Conservation (phyloP, 2,888 invertebrate genomes). For the Chrysina gloriosa region DNA sequence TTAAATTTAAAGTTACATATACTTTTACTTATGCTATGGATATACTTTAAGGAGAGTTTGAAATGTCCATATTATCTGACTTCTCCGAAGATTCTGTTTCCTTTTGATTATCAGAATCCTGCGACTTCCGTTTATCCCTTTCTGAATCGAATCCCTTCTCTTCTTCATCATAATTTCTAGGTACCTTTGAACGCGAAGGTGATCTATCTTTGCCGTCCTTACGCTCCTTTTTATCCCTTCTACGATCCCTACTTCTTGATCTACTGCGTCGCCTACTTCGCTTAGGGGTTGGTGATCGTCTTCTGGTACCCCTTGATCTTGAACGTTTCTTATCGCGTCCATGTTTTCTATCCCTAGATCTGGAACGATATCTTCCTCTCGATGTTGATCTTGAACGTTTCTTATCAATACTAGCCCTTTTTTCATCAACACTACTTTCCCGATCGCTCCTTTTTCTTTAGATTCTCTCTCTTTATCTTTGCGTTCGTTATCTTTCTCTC, state of each 20-base stretch:
- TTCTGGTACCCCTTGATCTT: conserved; percentile 62
- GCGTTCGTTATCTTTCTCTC: conserved; percentile 57
- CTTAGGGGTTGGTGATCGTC: conserved; percentile 63
- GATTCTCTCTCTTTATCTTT: conserved; percentile 58
- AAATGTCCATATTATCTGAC: conserved; percentile 84
- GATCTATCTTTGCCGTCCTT: conserved; percentile 59
- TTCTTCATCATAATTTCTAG: conserved; percentile 68
- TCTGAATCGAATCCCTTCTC: conserved; percentile 66
- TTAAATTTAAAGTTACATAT: too few species aligned
- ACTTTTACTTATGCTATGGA: too few species aligned
- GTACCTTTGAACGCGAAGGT: conserved; percentile 57
- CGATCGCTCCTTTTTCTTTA: conserved; percentile 61
- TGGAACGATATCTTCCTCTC: conserved; percentile 70
- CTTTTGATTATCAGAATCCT: conserved; percentile 53
- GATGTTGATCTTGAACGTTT: conserved; percentile 67
- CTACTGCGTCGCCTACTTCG: conserved; percentile 52
- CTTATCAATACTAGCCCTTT: conserved; percentile 63
- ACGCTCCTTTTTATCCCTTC: conserved; percentile 52
- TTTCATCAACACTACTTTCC: conserved; percentile 57
- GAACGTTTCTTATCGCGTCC: conserved; percentile 66
- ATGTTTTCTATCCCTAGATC: conserved; percentile 59
- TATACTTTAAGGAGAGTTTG: conserved; percentile 75
- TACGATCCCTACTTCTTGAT: conserved; percentile 53
- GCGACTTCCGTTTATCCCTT: conserved; percentile 52
- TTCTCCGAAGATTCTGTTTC: conserved; percentile 70